Evolutionary conservation across 1,140 invertebrate species (phyloP).

Genomic region (Geopemphigus sp.): DNA sequence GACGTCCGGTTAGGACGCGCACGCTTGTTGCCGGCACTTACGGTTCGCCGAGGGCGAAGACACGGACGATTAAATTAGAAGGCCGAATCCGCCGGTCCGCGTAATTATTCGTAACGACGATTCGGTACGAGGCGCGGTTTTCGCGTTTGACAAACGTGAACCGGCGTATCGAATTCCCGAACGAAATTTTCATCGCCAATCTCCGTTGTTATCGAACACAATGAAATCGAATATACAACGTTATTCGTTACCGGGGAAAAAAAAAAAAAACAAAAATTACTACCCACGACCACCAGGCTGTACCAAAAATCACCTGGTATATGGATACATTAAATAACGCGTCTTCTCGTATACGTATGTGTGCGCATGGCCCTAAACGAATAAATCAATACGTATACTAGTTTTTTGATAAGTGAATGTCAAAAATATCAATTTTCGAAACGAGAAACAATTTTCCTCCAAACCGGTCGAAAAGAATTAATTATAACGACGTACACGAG

Average conservation of each 20-base stretch:
- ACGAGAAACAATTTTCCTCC: neutral
- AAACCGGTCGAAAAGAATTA: constrained; percentile 5
- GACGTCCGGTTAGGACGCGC: no score
- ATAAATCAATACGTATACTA: constrained; percentile 19
- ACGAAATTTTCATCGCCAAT: neutral
- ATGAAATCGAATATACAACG: neutral
- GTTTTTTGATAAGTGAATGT: neutral
- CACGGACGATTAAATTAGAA: no score
- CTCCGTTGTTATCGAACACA: neutral
- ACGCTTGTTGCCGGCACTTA: no score
- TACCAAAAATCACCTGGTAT: neutral
- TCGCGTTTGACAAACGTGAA: no score
- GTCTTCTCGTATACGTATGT: neutral
- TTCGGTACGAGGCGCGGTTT: no score
- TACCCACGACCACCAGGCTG: neutral
- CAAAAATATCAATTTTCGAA: neutral
- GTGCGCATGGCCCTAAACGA: neutral
- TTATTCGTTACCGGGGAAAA: no score
- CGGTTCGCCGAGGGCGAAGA: no score
- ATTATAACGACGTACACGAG: neutral
- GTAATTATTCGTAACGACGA: no score
- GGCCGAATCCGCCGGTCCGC: no score
- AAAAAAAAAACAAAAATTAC: neutral
- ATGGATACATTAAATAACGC: neutral
- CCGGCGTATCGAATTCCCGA: neutral